phyloP scores from a whole-genome alignment of 2,888 invertebrate genomes.

The Schizaphis graminum region DNA sequence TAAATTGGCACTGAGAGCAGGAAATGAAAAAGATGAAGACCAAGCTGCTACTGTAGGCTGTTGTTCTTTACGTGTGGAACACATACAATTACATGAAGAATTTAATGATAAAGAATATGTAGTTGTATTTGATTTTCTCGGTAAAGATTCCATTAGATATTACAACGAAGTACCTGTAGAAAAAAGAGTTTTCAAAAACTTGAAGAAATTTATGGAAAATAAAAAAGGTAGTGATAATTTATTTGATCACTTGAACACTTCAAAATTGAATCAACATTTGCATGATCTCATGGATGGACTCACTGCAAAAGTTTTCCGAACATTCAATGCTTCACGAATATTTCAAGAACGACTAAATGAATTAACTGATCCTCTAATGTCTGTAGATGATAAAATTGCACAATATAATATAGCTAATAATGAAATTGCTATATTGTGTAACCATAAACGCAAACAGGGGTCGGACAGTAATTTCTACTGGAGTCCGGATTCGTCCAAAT shows the following conservation, averaged over 20 bases:
- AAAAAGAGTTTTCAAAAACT: constrained; percentile 97
- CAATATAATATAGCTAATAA: constrained; percentile 98
- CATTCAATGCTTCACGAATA: constrained; percentile 99
- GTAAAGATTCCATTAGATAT: constrained; percentile 85
- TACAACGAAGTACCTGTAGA: constrained; percentile 98
- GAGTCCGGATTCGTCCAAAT: constrained; percentile 96
- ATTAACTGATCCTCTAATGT: constrained; percentile 87
- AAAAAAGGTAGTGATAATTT: constrained; percentile 95
- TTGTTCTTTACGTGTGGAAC: constrained; percentile 97
- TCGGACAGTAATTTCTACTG: too few species aligned
- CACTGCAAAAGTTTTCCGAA: constrained; percentile 99
- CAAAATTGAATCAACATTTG: constrained; percentile 96
- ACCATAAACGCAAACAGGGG: constrained; percentile 99
- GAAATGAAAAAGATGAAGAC: constrained; percentile 99
- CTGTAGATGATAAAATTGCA: constrained; percentile 87
- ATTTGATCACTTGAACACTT: constrained; percentile 97
- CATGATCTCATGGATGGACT: constrained; percentile 97
- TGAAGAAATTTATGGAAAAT: constrained; percentile 96
- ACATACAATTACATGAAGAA: constrained; percentile 89
- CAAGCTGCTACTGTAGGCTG: constrained; percentile 99
- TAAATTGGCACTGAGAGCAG: constrained; percentile 97
- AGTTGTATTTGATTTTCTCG: constrained; percentile 97
- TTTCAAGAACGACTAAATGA: constrained; percentile 95
- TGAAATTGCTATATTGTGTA: constrained; percentile 98
- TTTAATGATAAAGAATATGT: constrained; percentile 88